Conservation (phyloP, 2,113 vertebrate species). For the Saguinus imperator region DNA sequence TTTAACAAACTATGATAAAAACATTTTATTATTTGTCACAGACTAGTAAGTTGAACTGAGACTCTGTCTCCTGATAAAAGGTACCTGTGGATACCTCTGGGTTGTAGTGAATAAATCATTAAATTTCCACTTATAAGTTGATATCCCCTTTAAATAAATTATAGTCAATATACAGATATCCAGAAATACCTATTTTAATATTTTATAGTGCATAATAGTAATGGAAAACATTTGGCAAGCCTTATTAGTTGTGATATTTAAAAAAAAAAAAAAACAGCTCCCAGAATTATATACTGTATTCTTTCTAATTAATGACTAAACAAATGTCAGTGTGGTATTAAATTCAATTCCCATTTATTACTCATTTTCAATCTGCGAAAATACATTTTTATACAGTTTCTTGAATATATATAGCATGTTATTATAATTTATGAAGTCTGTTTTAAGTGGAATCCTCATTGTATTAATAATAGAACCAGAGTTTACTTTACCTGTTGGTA, state of each 20-base stretch:
- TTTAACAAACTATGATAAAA: neutral
- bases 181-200: neutral
- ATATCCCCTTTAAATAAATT: neutral
- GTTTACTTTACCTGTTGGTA: neutral
- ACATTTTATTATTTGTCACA: neutral
- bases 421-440: neutral
- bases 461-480: neutral
- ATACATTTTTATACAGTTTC: neutral
- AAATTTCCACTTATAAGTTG: neutral
- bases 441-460: neutral
- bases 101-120: neutral
- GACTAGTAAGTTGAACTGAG: neutral
- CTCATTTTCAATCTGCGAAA: neutral
- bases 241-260: neutral
- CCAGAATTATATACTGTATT: neutral
- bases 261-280: neutral
- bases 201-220: accelerated
- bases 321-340: neutral
- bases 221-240: neutral
- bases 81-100: neutral
- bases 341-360: neutral
- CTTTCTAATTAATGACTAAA: neutral
- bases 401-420: neutral
- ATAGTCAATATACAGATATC: neutral
- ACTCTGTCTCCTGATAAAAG: neutral